Evolutionary conservation across 1,140 invertebrate species (phyloP).

Genomic region (Antheraea mylitta): DNA sequence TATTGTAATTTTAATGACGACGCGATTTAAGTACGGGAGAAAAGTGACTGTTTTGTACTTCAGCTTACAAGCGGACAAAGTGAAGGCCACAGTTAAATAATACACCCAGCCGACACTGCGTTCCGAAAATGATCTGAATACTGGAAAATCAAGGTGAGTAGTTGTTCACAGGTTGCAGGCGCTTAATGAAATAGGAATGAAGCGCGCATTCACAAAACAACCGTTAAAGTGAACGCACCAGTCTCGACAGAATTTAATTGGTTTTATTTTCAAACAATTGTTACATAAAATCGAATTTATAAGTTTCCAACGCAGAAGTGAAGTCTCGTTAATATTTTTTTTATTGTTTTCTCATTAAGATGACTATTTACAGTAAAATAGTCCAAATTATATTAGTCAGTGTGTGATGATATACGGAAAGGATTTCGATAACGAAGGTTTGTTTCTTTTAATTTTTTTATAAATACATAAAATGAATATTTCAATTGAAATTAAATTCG

Average conservation of each 20-base stretch:
- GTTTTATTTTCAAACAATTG: not conserved
- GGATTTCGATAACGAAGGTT: constrained; percentile 22
- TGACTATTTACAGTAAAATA: constrained; percentile 75
- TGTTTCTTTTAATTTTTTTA: constrained; percentile 9
- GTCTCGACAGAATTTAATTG: not conserved
- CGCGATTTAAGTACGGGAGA: too few relatives aligned
- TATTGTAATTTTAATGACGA: too few relatives aligned
- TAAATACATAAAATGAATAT: not conserved
- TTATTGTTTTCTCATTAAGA: constrained; percentile 31
- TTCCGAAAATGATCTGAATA: not conserved
- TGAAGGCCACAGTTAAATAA: too few relatives aligned
- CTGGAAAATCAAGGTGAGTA: constrained; percentile 53
- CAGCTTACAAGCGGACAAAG: too few relatives aligned
- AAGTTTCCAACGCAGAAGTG: too few relatives aligned
- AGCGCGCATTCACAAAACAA: constrained; percentile 13
- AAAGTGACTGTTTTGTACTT: too few relatives aligned
- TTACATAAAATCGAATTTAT: too few relatives aligned
- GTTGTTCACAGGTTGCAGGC: not conserved
- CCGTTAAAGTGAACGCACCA: constrained; percentile 23
- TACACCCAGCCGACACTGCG: too few relatives aligned
- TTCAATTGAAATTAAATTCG: too few relatives aligned
- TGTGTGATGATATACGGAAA: constrained; percentile 44
- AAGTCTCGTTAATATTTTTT: not conserved
- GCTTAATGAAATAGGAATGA: not conserved
- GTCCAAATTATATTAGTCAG: constrained; percentile 73